Base-by-base conservation (phyloP, 2,797 vertebrate species). In the Lithobates sylvaticus region DNA sequence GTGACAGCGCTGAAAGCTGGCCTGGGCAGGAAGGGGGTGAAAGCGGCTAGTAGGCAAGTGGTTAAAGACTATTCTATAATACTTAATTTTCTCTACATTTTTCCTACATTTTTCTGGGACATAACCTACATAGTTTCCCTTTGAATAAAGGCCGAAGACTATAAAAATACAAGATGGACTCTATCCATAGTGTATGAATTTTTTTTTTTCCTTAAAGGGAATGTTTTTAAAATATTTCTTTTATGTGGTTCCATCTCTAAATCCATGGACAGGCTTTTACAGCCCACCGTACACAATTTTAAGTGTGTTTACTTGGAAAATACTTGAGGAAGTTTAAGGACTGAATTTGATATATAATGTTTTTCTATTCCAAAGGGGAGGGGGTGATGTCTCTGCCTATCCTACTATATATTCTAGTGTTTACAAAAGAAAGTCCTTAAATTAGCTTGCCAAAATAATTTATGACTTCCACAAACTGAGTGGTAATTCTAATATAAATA, bases 391-490 rank as follows among this genome's bases (percentile, higher is more conserved):
- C 27, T 64, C 39, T 26, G 23, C 29, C 21, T 34, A 36, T 83
- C 54, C 42, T 83, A 78, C 80, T 83, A 72, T 78, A 73, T 44
- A 70, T 44, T 83, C 67, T 50, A 78, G 10, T 76, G 42, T 78
- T 73, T 72, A 82, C 29, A 78, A 21, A 78, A 72, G 67, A 86
- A 78, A 78, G 64, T 72, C 39, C 85, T 86, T 83, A 78, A 86
- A 76, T 83, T 83, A 78, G 79, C 85, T 78, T 47, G 54, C 39
- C 23, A 72, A 18, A 67, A 78, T 83, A 82, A 86, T 86, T 83
- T 86, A 86, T 86, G 85, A 83, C 85, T 86, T 86, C 85, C 85
- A 86, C 85, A 34, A 82, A 50, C 21, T 5, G 36, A 72, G 80
- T 50, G 80, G 36, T 65, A 65, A 67, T 16, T 65, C 54, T 72